Evolutionary conservation across 1,140 invertebrate genomes (phyloP).

Genomic region (Camponotus vicinus): DNA sequence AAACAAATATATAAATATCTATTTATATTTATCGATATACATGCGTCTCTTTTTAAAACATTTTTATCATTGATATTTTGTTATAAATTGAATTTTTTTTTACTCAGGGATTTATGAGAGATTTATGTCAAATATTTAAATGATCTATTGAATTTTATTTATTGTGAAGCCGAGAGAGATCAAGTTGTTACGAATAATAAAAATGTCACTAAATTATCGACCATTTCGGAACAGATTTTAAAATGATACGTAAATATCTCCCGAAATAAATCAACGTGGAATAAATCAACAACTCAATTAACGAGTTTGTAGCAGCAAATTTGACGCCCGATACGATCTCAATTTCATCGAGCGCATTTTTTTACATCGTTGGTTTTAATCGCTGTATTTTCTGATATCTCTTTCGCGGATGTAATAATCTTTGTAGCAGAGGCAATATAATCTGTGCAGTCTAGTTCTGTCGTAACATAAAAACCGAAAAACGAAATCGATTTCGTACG

Average conservation of each 20-base stretch:
- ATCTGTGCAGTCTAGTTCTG: slow-evolving; percentile 31
- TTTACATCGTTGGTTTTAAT: slow-evolving; percentile 53
- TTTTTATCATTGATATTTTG: background rate
- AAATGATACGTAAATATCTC: slow-evolving; percentile 30
- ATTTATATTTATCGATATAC: background rate
- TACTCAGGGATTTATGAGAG: slow-evolving; percentile 65
- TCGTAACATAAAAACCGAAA: slow-evolving; percentile 52
- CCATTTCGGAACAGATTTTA: slow-evolving; percentile 72
- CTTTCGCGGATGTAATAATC: slow-evolving; percentile 62
- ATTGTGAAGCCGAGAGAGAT: slow-evolving; percentile 23
- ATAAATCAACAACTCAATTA: slow-evolving; percentile 72
- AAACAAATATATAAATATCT: background rate
- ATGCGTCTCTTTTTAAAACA: background rate
- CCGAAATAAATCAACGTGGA: slow-evolving; percentile 9
- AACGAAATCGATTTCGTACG: slow-evolving; percentile 69
- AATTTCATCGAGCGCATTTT: slow-evolving; percentile 46
- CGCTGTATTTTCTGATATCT: slow-evolving; percentile 53
- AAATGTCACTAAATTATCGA: slow-evolving; percentile 36
- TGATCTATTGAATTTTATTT: slow-evolving; percentile 12
- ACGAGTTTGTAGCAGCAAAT: slow-evolving; percentile 33
- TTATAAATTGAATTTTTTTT: background rate
- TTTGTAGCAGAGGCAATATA: slow-evolving; percentile 4
- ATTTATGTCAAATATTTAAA: slow-evolving; percentile 53
- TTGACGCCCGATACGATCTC: slow-evolving; percentile 69
- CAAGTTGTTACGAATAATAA: slow-evolving; percentile 22